Evolutionary conservation across 2,888 invertebrate species (phyloP).

Genomic region (Spodoptera exigua): DNA sequence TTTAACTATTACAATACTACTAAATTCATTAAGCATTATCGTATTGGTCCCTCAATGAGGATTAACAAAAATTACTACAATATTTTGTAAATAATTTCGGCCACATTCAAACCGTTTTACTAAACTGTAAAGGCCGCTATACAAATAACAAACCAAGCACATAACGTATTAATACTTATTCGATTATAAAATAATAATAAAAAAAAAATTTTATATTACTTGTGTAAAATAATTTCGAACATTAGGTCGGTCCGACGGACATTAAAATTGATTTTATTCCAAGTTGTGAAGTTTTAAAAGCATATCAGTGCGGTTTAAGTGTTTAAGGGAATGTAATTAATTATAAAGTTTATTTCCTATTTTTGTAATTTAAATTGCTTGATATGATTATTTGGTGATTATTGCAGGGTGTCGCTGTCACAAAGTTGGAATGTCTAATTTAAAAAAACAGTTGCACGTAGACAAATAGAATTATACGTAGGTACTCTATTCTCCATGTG

Average conservation of each 20-base stretch:
- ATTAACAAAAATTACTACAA: not conserved
- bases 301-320: conserved; percentile 80
- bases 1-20: no score
- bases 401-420: conserved; percentile 49
- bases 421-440: conserved; percentile 36
- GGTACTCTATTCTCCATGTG: conserved; percentile 80
- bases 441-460: conserved; percentile 68
- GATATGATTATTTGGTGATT: conserved; percentile 41
- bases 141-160: conserved; percentile 44
- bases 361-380: conserved; percentile 67
- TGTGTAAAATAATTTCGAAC: conserved; percentile 56
- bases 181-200: conserved; percentile 34
- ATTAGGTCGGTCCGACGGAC: conserved; percentile 67
- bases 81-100: conserved; percentile 9
- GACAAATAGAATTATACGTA: conserved; percentile 63
- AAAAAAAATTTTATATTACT: conserved; percentile 49
- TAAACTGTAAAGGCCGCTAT: conserved; percentile 33
- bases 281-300: conserved; percentile 80
- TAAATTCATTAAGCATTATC: not conserved
- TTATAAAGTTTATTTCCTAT: conserved; percentile 69
- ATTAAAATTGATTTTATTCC: conserved; percentile 74
- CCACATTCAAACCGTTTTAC: conserved; percentile 4
- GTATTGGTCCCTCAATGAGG: not conserved
- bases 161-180: conserved; percentile 58
- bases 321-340: conserved; percentile 59